Base-by-base conservation (phyloP, 53 echinoderm and acorn worm species). In the Pentamera pediparva region DNA sequence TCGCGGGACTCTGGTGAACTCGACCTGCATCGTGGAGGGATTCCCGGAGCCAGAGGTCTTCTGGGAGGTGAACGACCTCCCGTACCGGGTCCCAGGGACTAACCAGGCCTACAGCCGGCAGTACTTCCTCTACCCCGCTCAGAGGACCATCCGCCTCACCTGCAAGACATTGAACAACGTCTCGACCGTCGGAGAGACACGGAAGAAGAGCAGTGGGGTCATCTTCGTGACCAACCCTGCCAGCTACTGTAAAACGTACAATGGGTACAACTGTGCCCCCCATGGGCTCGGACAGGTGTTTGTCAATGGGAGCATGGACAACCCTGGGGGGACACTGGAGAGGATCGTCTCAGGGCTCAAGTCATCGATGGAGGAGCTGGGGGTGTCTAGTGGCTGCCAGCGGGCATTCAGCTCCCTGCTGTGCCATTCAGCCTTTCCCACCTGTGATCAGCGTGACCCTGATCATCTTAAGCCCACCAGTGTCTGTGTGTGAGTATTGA, bases 401-500 rank as follows among this genome's bases (percentile, higher is more conserved):
- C 49, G 34, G 12, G 84, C 84, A 18, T 76, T 84, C 57, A 71
- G 72, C 39, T 80, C 69, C 11, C 31, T 90, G 5, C 32, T 90
- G 4, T 90, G 90, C 38, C 90, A 86, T 32, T 76, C 54, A 26
- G 86, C 75, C 39, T 79, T 75, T 33, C 90, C 90, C 15, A 86
- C 81, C 25, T 90, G 90, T 32, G 62, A 79, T 15, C 38, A 55
- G 20, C 51, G 64, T 5, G 65, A 49, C 6, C 83, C 79, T 6
- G 69, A 37, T 4, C 48, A 61, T 21, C 78, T 67, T 4, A 53
- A 49, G 35, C 78, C 82, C 28, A 78, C 75, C 31, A 79, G 69
- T 18, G 56, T 90, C 5, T 85, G 86, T 78, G 75, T 69, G 90
- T 90, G 65, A 59, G 78, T 62, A n/a, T 28, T 51, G 27, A 49